A percentile compares a stretch with the other conserved stretches of the same genome.
Evolutionary conservation across 2,888 invertebrate species (phyloP).

Genomic region (Theristus sp.): DNA sequence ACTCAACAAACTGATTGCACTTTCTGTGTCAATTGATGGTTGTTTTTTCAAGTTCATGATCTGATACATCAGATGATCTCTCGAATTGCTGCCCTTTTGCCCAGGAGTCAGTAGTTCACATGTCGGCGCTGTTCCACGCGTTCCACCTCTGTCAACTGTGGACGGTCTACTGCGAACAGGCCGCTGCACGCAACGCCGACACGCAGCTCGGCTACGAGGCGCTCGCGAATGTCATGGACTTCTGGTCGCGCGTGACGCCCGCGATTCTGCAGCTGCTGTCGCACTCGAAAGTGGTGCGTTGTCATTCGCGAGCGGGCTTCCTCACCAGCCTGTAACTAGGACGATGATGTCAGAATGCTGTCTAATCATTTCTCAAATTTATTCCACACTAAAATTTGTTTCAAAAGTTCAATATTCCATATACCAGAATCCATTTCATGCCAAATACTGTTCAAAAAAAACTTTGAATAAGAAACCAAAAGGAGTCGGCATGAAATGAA

Average conservation of each 20-base stretch:
- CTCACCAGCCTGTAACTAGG: background rate
- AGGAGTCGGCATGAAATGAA: too few relatives aligned
- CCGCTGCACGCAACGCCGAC: background rate
- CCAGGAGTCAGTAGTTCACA: slow-evolving; percentile 63
- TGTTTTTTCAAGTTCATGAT: background rate
- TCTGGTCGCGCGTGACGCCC: slow-evolving; percentile 96
- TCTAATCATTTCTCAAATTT: too few relatives aligned
- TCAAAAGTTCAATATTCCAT: too few relatives aligned
- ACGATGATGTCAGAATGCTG: too few relatives aligned
- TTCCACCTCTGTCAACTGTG: slow-evolving; percentile 93
- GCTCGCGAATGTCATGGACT: slow-evolving; percentile 58
- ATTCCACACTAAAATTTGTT: too few relatives aligned
- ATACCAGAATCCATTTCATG: too few relatives aligned
- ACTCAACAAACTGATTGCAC: too few relatives aligned
- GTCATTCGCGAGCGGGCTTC: too few relatives aligned
- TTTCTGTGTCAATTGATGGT: background rate
- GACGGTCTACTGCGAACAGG: slow-evolving; percentile 88
- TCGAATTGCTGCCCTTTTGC: slow-evolving; percentile 7
- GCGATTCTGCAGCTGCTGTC: slow-evolving; percentile 76
- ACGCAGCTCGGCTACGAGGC: slow-evolving; percentile 6
- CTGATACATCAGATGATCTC: background rate
- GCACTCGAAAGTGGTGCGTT: slow-evolving; percentile 65
- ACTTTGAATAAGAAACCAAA: too few relatives aligned
- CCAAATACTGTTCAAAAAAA: too few relatives aligned
- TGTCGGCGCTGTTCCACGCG: slow-evolving; percentile 88